Conservation (phyloP, 37 sponge, comb jelly and placozoan genomes). For the Hormiphora californensis region DNA sequence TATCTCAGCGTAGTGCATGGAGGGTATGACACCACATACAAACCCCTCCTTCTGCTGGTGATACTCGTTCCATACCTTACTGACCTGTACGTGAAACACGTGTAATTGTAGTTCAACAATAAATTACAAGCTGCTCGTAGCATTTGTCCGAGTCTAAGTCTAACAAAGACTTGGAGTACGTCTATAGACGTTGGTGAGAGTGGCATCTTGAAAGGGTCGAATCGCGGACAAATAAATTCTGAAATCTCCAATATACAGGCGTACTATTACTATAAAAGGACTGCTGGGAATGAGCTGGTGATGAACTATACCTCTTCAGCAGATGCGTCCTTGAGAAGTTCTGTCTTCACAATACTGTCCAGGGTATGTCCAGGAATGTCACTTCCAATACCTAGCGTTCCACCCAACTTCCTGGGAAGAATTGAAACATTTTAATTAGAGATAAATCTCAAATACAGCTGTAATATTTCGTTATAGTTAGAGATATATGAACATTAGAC, state of each 20-base stretch:
- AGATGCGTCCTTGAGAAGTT: slow-evolving; percentile 7
- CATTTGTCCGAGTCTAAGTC: too few relatives aligned
- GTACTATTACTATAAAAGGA: too few relatives aligned
- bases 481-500: too few relatives aligned
- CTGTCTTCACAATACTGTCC: slow-evolving; percentile 21
- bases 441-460: neutral
- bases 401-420: neutral
- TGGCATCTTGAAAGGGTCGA: too few relatives aligned
- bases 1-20: slow-evolving; percentile 31
- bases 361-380: slow-evolving; percentile 10
- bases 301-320: neutral
- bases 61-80: neutral
- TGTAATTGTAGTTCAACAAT: too few relatives aligned
- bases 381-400: neutral
- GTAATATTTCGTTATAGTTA: neutral
- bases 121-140: too few relatives aligned
- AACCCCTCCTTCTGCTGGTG: slow-evolving; percentile 10
- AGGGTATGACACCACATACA: slow-evolving; percentile 1
- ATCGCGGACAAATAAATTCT: too few relatives aligned
- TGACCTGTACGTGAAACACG: neutral
- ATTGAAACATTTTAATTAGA: neutral
- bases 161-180: too few relatives aligned
- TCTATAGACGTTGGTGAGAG: too few relatives aligned
- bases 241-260: too few relatives aligned
- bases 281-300: too few relatives aligned